Conservation (phyloP, 1,140 invertebrate species). For the Medauroidea extradentata region DNA sequence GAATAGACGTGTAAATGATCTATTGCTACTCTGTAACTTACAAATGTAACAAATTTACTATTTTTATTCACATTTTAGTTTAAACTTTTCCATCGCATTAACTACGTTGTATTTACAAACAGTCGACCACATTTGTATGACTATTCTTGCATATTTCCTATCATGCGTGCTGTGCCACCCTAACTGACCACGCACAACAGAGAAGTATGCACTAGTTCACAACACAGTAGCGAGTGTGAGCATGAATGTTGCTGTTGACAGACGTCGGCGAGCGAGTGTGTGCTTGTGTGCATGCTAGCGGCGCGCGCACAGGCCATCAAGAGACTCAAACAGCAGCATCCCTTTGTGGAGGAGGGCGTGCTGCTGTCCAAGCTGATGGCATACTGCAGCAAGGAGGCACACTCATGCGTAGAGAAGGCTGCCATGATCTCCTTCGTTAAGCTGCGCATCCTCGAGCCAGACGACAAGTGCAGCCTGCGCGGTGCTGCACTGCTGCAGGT, state of each 20-base stretch:
- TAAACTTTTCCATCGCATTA: too few relatives aligned
- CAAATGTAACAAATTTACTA: too few relatives aligned
- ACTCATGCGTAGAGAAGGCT: slow-evolving; percentile 99
- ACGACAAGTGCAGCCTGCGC: slow-evolving; percentile 86
- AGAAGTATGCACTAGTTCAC: too few relatives aligned
- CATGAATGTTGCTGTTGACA: slow-evolving; percentile 39
- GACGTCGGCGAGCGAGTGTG: slow-evolving; percentile 97
- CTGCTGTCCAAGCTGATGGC: slow-evolving; percentile 95
- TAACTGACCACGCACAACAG: too few relatives aligned
- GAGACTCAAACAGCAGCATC: slow-evolving; percentile 81
- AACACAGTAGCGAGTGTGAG: too few relatives aligned
- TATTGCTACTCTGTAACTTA: too few relatives aligned
- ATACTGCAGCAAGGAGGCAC: slow-evolving; percentile 88
- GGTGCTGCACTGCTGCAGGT: slow-evolving; percentile 80
- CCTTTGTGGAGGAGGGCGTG: slow-evolving; percentile 89
- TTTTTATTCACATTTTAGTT: too few relatives aligned
- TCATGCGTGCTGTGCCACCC: too few relatives aligned
- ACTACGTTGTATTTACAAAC: too few relatives aligned
- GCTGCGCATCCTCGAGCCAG: slow-evolving; percentile 92
- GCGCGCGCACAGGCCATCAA: slow-evolving; percentile 92
- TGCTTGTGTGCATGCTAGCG: slow-evolving; percentile 91
- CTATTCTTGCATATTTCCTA: too few relatives aligned
- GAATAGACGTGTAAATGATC: too few relatives aligned
- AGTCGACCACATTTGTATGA: too few relatives aligned
- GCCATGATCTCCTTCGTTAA: slow-evolving; percentile 99